These are phyloP conservation scores for Drosophila histrio DNA, from an alignment of 2,888 invertebrate genomes.

Conservation along the genomic window DNA sequence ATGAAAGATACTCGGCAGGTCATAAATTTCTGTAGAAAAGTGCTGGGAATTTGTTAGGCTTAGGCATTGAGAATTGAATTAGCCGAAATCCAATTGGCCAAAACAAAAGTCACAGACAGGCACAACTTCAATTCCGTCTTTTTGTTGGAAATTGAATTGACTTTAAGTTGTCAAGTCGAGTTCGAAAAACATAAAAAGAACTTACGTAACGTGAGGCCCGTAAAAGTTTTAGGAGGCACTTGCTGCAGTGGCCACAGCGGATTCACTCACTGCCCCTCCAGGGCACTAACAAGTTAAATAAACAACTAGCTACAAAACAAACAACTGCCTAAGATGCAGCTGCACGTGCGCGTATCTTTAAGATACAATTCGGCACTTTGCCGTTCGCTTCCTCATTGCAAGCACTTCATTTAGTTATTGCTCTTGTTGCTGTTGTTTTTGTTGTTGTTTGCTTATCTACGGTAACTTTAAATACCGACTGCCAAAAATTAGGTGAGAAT, in stretches of 20 bases:
- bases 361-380: slow-evolving; percentile 56
- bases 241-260: slow-evolving; percentile 45
- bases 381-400: slow-evolving; percentile 64
- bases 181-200: slow-evolving; percentile 19
- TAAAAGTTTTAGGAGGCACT: slow-evolving; percentile 63
- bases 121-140: slow-evolving; percentile 12
- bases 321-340: slow-evolving; percentile 55
- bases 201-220: slow-evolving; percentile 54
- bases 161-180: slow-evolving; percentile 9
- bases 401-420: slow-evolving; percentile 54
- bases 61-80: slow-evolving; percentile 63
- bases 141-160: slow-evolving; percentile 51
- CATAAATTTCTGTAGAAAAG: slow-evolving; percentile 51
- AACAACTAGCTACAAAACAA: slow-evolving; percentile 50
- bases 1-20: slow-evolving; percentile 14
- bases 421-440: slow-evolving; percentile 3
- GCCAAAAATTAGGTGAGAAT: slow-evolving; percentile 75
- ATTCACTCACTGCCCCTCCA: slow-evolving; percentile 13
- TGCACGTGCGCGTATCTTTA: slow-evolving; percentile 58
- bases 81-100: slow-evolving; percentile 42
- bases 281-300: slow-evolving; percentile 58
- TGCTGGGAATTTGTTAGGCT: slow-evolving; percentile 44
- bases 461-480: slow-evolving; percentile 62
- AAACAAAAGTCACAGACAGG: slow-evolving; percentile 34
- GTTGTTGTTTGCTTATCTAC: slow-evolving; percentile 38